Evolutionary conservation across 2,888 invertebrate genomes (phyloP).

Genomic region (Nemotelus nigrinus): DNA sequence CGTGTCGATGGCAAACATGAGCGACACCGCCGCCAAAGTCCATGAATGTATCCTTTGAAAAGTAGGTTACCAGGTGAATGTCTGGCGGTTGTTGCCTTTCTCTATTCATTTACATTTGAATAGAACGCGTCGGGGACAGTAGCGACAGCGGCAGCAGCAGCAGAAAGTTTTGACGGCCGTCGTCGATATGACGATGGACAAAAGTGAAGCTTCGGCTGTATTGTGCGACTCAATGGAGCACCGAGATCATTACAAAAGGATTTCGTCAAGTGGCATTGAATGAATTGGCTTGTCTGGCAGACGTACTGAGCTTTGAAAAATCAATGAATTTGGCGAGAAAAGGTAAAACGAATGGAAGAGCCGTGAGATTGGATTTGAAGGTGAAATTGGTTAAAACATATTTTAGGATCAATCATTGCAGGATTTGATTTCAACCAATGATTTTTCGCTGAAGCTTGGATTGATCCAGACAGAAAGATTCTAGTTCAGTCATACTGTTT

Average conservation of each 20-base stretch:
- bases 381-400: too few species aligned
- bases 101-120: slow-evolving; percentile 49
- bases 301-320: too few species aligned
- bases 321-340: too few species aligned
- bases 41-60: slow-evolving; percentile 40
- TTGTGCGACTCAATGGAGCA: background rate
- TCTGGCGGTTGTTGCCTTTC: slow-evolving; percentile 47
- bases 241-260: background rate
- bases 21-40: background rate
- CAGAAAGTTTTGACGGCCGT: slow-evolving; percentile 29
- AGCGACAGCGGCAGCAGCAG: slow-evolving; percentile 1
- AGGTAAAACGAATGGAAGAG: too few species aligned
- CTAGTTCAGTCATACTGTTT: too few species aligned
- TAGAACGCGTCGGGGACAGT: slow-evolving; percentile 13
- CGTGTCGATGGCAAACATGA: background rate
- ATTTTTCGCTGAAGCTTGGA: too few species aligned
- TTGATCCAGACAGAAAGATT: too few species aligned
- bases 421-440: too few species aligned
- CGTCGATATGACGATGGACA: slow-evolving; percentile 21
- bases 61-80: slow-evolving; percentile 51
- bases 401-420: too few species aligned
- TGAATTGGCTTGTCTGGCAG: background rate
- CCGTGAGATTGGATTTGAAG: too few species aligned
- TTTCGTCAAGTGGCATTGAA: background rate
- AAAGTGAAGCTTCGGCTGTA: background rate